Evolutionary conservation across 2,888 invertebrate genomes (phyloP).

Genomic region (Hylaea fasciaria): DNA sequence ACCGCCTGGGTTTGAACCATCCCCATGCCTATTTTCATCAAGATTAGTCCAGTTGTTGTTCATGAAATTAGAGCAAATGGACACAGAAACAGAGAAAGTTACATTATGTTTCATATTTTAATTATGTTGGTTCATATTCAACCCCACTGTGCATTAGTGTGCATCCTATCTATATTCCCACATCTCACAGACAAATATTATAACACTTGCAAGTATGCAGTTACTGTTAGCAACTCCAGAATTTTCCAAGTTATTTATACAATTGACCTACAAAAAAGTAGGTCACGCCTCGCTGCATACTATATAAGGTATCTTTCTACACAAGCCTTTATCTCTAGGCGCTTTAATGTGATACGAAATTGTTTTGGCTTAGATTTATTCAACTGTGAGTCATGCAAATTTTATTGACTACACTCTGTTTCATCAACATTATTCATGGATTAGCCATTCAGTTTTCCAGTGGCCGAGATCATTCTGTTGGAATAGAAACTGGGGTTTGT

Average conservation of each 20-base stretch:
- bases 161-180: no score
- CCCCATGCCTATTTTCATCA: no score
- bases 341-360: neutral
- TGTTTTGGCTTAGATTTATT: conserved; percentile 11
- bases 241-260: conserved; percentile 28
- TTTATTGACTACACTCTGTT: neutral
- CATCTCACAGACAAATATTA: no score
- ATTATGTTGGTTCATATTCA: no score
- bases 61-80: no score
- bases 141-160: no score
- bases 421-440: neutral
- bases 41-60: no score
- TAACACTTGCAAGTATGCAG: neutral
- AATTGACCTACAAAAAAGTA: conserved; percentile 38
- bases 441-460: neutral
- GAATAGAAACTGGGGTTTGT: neutral
- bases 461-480: neutral
- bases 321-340: conserved; percentile 3
- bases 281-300: conserved; percentile 32
- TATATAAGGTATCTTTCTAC: conserved; percentile 8
- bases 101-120: no score
- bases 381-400: conserved; percentile 13
- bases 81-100: no score
- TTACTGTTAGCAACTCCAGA: neutral
- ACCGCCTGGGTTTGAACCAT: no score